These are phyloP conservation scores for Chelidonichthys spinosus DNA, from an alignment of 2,797 vertebrate species.

Conservation along the genomic window DNA sequence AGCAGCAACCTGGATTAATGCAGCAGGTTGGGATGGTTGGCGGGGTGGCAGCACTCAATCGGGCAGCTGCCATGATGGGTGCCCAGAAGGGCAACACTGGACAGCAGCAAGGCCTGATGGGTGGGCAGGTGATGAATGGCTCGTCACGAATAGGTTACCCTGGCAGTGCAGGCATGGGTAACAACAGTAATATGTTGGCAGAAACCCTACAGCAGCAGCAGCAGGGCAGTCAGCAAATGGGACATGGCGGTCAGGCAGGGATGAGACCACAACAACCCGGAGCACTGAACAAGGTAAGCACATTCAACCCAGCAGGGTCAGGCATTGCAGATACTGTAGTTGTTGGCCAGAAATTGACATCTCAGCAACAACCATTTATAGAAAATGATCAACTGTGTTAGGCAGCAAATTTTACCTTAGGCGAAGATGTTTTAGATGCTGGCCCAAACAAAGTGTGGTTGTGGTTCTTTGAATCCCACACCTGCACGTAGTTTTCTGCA, in stretches of 20 bases:
- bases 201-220: conserved; percentile 91
- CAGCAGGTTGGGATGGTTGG: conserved; percentile 87
- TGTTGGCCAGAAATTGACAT: not conserved
- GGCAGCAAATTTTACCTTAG: not conserved
- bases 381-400: not conserved
- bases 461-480: not conserved
- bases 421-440: not conserved
- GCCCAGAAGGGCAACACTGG: conserved; percentile 87
- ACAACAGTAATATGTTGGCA: conserved; percentile 88
- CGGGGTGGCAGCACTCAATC: conserved; percentile 86
- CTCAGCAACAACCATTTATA: not conserved
- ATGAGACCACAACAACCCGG: conserved; percentile 92
- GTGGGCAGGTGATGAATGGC: conserved; percentile 95
- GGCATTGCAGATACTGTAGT: not conserved
- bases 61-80: conserved; percentile 89
- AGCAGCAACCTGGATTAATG: conserved; percentile 81
- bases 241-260: conserved; percentile 86
- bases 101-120: conserved; percentile 89
- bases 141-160: conserved; percentile 92
- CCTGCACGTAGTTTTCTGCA: not conserved
- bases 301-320: not conserved
- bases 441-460: not conserved
- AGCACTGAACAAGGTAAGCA: conserved; percentile 87
- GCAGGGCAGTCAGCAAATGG: conserved; percentile 86
- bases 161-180: conserved; percentile 87